Conservation (phyloP, 2,888 invertebrate species). For the Cheilosia vulpina region DNA sequence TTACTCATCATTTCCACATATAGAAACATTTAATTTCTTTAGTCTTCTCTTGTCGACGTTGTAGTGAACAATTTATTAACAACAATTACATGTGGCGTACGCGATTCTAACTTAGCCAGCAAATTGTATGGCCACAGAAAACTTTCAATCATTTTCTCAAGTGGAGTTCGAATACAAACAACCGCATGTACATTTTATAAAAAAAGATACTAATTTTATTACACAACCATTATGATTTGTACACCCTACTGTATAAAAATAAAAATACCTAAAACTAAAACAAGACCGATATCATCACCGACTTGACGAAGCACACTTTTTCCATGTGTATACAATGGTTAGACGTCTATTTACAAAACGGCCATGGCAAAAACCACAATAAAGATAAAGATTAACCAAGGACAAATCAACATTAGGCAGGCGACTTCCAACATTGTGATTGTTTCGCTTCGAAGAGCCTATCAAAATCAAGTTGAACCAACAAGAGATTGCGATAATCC, state of each 20-base stretch:
- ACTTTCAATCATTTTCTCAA: constrained; percentile 45
- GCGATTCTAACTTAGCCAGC: constrained; percentile 19
- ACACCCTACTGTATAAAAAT: constrained; percentile 24
- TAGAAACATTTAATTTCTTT: constrained; percentile 9
- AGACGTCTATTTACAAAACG: constrained; percentile 84
- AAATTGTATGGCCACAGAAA: constrained; percentile 39
- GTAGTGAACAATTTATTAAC: constrained; percentile 13
- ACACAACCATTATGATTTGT: constrained; percentile 53
- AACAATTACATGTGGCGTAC: constrained; percentile 40
- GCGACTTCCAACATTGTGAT: constrained; percentile 83
- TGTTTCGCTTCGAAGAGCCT: constrained; percentile 22
- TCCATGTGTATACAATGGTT: neutral
- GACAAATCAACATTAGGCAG: constrained; percentile 88
- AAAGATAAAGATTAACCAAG: constrained; percentile 88
- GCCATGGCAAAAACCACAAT: constrained; percentile 88
- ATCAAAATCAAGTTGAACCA: neutral
- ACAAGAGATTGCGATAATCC: neutral
- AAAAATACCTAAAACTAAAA: constrained; percentile 13
- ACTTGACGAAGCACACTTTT: constrained; percentile 27
- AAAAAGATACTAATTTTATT: constrained; percentile 43
- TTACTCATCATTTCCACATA: constrained; percentile 15
- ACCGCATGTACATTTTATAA: neutral
- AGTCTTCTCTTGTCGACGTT: constrained; percentile 10
- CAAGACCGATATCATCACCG: constrained; percentile 47
- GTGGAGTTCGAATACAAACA: neutral